Evolutionary conservation across 2,113 vertebrate genomes (phyloP).

Genomic region (Brachypodius melanocephalos): DNA sequence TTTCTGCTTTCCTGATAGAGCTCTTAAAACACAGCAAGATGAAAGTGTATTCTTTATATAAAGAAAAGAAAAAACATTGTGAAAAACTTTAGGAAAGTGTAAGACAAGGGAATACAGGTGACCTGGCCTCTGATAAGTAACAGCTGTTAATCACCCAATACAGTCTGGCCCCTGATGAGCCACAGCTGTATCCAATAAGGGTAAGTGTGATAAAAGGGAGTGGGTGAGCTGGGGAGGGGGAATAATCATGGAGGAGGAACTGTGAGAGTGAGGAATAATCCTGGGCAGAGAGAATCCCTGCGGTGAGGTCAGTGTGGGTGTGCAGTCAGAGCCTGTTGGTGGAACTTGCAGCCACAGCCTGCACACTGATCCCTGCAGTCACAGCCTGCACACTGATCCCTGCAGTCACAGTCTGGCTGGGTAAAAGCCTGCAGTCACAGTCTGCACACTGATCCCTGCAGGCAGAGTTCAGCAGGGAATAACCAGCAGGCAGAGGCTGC

Average conservation of each 20-base stretch:
- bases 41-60: background rate
- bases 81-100: background rate
- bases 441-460: background rate
- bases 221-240: background rate
- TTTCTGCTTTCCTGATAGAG: background rate
- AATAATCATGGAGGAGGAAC: background rate
- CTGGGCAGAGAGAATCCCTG: background rate
- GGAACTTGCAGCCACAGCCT: background rate
- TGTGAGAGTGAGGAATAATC: background rate
- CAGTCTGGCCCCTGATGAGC: background rate
- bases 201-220: background rate
- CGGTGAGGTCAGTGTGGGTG: background rate
- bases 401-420: background rate
- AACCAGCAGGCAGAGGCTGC: background rate
- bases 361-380: background rate
- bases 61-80: background rate
- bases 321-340: background rate
- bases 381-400: background rate
- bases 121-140: background rate
- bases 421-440: background rate
- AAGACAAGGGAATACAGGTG: background rate
- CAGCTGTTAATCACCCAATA: background rate
- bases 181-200: background rate
- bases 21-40: background rate
- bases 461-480: background rate